Evolutionary conservation across 2,113 vertebrate genomes (phyloP), one percentile per base, ranked within the genome.

Genomic region (Toxotes jaculatrix): DNA sequence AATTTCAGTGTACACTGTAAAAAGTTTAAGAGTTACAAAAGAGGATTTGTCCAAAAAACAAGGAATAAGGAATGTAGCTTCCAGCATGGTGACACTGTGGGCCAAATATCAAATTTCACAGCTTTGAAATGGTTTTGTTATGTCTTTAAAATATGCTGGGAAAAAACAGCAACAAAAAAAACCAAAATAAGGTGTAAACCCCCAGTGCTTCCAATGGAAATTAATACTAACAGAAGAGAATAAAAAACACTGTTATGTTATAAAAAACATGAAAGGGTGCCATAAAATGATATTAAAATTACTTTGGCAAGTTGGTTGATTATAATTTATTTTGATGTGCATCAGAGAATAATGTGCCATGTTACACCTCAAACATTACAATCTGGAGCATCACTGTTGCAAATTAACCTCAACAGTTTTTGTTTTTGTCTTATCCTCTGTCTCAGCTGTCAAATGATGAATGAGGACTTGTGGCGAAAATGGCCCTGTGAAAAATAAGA

Each of bases 381-480:
- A 45, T 51, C 56, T 23, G 65, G 75, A 87, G 79, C 60, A n/a
- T 84, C 47, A 14, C 79, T 90, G 86, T 86, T 85, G 82, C 82
- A 71, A 17, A 56, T 81, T 83, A 79, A 89, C 85, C 74, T 60
- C 42, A 53, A 64, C 19, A 60, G 73, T 69, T 34, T 66, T 2
- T 65, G 66, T 34, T 9, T 83, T 12, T 53, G n/a, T 43, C 36
- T 60, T 8, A 6, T 80, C 71, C 77, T 79, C 80, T 53, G 74
- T 75, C 53, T 81, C 68, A 3, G 63, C 69, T 78, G 79, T 97
- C 96, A 99, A 86, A 99, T 99, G 90, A 99, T 93, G 38, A 99
- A 99, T 0, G 98, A 99, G 10, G 98, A 99, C 92, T 99, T 99
- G 95, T 99, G 98, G 84, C 98, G 96, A 92, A 99, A 99, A 93